Percentiles rank a stretch among this genome's conserved stretches.
phyloP scores from a whole-genome alignment of 2,113 vertebrate genomes.

The Pipa parva region DNA sequence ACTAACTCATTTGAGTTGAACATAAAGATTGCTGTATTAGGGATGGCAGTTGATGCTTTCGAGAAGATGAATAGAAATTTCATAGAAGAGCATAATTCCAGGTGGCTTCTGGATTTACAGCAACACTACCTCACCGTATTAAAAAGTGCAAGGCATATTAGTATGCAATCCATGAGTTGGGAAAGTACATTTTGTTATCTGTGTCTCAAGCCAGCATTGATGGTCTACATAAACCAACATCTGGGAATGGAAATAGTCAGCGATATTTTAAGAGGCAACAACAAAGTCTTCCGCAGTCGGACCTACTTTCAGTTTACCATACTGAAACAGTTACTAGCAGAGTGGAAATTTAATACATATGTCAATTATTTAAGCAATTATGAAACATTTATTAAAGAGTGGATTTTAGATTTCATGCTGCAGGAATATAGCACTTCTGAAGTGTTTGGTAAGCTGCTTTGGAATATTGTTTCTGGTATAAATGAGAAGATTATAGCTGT shows the following conservation, averaged over 20 bases:
- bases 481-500: background rate
- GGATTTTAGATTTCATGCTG: constrained; percentile 20
- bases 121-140: constrained; percentile 19
- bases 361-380: constrained; percentile 9
- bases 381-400: constrained; percentile 40
- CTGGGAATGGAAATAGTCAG: constrained; percentile 43
- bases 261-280: constrained; percentile 18
- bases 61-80: constrained; percentile 21
- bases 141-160: constrained; percentile 17
- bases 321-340: constrained; percentile 30
- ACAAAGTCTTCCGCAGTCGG: constrained; percentile 11
- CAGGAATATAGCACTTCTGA: constrained; percentile 4
- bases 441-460: background rate
- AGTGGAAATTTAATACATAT: constrained; percentile 14
- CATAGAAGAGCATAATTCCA: constrained; percentile 5
- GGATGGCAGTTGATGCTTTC: constrained; percentile 5
- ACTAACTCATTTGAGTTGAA: constrained; percentile 28
- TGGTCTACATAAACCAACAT: constrained; percentile 4
- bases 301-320: constrained; percentile 38
- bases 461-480: constrained; percentile 10
- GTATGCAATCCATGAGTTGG: constrained; percentile 19
- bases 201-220: constrained; percentile 36
- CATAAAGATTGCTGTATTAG: constrained; percentile 27
- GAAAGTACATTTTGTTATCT: constrained; percentile 27
- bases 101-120: constrained; percentile 13